phyloP scores from a whole-genome alignment of 2,888 invertebrate species.

The Volucella zonaria region DNA sequence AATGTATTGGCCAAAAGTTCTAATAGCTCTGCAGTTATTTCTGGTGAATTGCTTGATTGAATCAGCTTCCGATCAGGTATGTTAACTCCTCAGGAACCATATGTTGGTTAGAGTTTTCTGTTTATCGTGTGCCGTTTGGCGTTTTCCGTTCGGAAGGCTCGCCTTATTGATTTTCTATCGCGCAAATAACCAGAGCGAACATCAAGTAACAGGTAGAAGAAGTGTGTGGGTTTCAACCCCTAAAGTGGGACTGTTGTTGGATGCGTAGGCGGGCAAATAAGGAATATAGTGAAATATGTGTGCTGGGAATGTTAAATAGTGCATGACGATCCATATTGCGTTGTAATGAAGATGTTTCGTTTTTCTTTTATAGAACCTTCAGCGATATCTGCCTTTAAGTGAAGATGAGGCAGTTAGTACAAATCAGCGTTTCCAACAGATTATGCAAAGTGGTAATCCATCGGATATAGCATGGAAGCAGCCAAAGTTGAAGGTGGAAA shows the following conservation, averaged over 20 bases:
- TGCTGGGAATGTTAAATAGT: constrained; percentile 11
- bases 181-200: background rate
- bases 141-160: background rate
- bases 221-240: constrained; percentile 61
- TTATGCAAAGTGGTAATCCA: constrained; percentile 79
- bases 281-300: background rate
- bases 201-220: constrained; percentile 57
- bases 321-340: constrained; percentile 5
- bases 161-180: constrained; percentile 55
- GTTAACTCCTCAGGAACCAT: constrained; percentile 39
- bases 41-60: constrained; percentile 75
- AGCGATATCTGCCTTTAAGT: constrained; percentile 77
- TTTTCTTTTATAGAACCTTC: constrained; percentile 63
- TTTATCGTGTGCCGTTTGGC: too few species aligned
- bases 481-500: constrained; percentile 76
- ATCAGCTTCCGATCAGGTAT: constrained; percentile 77
- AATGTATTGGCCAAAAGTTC: constrained; percentile 63
- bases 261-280: constrained; percentile 45
- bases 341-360: background rate
- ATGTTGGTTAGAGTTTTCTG: constrained; percentile 12
- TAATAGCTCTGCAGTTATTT: constrained; percentile 62
- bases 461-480: constrained; percentile 79
- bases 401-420: constrained; percentile 75
- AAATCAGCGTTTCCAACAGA: constrained; percentile 80
- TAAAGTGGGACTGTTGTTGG: constrained; percentile 47